Percentiles rank a stretch among this genome's conserved stretches.
Conservation (phyloP, 2,888 invertebrate species). For the Euclidia mi region DNA sequence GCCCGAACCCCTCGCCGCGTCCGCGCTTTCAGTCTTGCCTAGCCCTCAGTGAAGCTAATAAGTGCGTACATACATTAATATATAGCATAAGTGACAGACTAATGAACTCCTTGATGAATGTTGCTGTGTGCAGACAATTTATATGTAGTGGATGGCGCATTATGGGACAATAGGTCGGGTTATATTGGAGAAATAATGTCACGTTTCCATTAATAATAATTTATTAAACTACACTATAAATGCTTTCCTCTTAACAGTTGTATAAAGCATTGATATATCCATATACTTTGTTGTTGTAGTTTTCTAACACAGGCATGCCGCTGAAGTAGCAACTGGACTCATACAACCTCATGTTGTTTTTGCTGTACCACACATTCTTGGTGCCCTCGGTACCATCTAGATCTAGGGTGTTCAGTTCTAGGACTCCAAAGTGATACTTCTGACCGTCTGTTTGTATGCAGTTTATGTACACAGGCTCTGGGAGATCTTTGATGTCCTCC, state of each 20-base stretch:
- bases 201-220: slow-evolving; percentile 48
- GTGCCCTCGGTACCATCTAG: slow-evolving; percentile 88
- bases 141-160: too few relatives aligned
- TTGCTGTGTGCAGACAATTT: too few relatives aligned
- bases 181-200: slow-evolving; percentile 42
- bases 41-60: too few relatives aligned
- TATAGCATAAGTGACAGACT: too few relatives aligned
- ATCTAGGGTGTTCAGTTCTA: slow-evolving; percentile 95
- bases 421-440: slow-evolving; percentile 94
- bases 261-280: slow-evolving; percentile 95
- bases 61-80: too few relatives aligned
- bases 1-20: too few relatives aligned
- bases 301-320: slow-evolving; percentile 92
- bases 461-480: slow-evolving; percentile 95
- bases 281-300: slow-evolving; percentile 95
- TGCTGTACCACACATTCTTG: slow-evolving; percentile 95
- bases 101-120: too few relatives aligned
- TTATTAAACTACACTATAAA: slow-evolving; percentile 64
- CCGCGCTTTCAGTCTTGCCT: too few relatives aligned
- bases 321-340: slow-evolving; percentile 91
- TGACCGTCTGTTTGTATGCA: slow-evolving; percentile 95
- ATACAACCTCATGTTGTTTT: slow-evolving; percentile 91
- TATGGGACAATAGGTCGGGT: too few relatives aligned
- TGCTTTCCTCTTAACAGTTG: slow-evolving; percentile 86
- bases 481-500: slow-evolving; percentile 91